Evolutionary conservation across 2,797 vertebrate genomes (phyloP).

Genomic region (Mallotus villosus): DNA sequence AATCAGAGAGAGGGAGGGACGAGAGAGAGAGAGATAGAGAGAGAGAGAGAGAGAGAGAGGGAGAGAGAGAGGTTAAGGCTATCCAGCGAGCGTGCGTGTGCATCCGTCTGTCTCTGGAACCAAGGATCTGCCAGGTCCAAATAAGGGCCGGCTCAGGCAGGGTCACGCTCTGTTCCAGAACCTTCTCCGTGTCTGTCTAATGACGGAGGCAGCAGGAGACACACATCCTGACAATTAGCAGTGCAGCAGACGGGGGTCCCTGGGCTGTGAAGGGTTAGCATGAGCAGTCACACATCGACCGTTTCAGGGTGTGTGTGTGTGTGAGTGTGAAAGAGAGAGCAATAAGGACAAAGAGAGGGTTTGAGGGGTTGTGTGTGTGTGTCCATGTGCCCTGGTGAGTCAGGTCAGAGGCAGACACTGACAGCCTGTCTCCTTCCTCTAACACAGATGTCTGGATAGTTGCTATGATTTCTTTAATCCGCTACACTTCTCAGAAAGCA

Average conservation of each 20-base stretch:
- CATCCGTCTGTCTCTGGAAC: background rate
- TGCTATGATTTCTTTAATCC: background rate
- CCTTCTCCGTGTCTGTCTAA: slow-evolving; percentile 21
- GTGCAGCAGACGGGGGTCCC: slow-evolving; percentile 5
- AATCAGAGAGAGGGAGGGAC: no score
- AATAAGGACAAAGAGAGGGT: background rate
- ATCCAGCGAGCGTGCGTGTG: background rate
- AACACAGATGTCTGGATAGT: background rate
- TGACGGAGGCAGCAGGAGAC: slow-evolving; percentile 29
- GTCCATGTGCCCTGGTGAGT: background rate
- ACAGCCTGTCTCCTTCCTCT: background rate
- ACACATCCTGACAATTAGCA: slow-evolving; percentile 31
- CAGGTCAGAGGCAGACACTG: background rate
- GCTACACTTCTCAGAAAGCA: background rate
- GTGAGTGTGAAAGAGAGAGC: background rate
- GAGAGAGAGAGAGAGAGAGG: no score
- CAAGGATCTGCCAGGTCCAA: slow-evolving; percentile 26
- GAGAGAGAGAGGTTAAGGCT: no score
- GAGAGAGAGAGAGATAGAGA: no score
- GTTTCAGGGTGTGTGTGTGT: background rate
- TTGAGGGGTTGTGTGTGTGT: background rate
- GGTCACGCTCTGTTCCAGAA: slow-evolving; percentile 38
- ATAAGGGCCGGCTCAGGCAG: slow-evolving; percentile 35
- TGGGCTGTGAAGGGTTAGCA: slow-evolving; percentile 16
- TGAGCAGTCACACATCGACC: background rate